Conservation (phyloP, 2,113 vertebrate species). For the Antidorcas marsupialis region DNA sequence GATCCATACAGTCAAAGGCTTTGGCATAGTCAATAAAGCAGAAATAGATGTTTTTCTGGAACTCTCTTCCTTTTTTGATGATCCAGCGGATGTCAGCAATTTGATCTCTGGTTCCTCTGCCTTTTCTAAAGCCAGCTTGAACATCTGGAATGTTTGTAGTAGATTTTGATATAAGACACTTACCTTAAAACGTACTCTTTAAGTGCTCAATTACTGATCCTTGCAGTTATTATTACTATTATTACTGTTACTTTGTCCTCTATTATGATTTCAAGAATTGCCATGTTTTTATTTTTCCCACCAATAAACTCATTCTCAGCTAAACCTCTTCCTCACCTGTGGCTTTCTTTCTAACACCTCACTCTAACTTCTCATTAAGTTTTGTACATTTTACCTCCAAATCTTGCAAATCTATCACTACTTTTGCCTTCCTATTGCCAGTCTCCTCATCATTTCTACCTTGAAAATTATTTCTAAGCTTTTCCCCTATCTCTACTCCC, state of each 20-base stretch:
- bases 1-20: no score
- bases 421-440: neutral
- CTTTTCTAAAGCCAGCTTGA: no score
- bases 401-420: neutral
- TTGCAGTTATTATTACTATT: neutral
- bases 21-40: no score
- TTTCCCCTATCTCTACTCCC: neutral
- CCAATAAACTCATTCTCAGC: neutral
- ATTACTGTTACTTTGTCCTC: neutral
- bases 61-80: no score
- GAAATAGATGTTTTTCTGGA: no score
- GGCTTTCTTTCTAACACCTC: neutral
- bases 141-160: neutral
- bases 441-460: neutral
- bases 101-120: no score
- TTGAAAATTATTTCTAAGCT: neutral
- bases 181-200: neutral
- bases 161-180: neutral
- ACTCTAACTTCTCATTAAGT: neutral
- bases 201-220: neutral
- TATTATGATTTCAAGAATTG: neutral
- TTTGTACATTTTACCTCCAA: neutral
- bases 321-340: neutral
- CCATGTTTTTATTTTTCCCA: neutral
- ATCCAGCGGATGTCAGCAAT: no score